Conservation (phyloP, 2,888 invertebrate species). For the Callyntrura sp. region DNA sequence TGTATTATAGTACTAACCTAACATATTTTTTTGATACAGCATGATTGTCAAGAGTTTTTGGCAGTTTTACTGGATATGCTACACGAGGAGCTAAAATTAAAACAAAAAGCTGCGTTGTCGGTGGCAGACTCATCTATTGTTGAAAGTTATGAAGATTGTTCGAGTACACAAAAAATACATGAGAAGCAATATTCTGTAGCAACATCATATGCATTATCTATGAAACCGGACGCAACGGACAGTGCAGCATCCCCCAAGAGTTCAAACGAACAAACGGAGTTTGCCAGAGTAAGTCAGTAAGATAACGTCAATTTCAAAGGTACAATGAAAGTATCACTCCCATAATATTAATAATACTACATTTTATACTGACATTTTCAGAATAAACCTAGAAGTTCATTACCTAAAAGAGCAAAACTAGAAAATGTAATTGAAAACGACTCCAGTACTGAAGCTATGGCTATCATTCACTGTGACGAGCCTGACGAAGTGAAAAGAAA, state of each 20-base stretch:
- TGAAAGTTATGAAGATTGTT: conserved; percentile 63
- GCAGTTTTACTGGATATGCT: conserved; percentile 88
- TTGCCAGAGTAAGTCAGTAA: no score
- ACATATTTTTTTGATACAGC: conserved; percentile 86
- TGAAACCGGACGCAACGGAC: no score
- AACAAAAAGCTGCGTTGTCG: conserved; percentile 31
- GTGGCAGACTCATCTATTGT: conserved; percentile 56
- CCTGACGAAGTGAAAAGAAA: conserved; percentile 26
- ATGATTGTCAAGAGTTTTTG: conserved; percentile 90
- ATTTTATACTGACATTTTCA: no score
- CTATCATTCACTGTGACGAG: background rate
- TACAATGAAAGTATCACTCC: no score
- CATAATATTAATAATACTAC: no score
- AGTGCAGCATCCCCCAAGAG: no score
- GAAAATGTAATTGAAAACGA: conserved; percentile 49
- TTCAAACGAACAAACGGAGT: no score
- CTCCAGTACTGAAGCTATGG: background rate
- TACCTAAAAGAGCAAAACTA: conserved; percentile 65
- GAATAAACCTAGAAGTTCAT: no score
- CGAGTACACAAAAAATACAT: background rate
- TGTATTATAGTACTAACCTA: background rate
- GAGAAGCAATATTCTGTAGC: no score
- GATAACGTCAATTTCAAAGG: no score
- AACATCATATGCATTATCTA: no score
- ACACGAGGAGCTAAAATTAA: conserved; percentile 88